Evolutionary conservation across 2,797 vertebrate genomes (phyloP), one percentile per base, ranked within the genome.

Genomic region (Tachyglossus aculeatus): DNA sequence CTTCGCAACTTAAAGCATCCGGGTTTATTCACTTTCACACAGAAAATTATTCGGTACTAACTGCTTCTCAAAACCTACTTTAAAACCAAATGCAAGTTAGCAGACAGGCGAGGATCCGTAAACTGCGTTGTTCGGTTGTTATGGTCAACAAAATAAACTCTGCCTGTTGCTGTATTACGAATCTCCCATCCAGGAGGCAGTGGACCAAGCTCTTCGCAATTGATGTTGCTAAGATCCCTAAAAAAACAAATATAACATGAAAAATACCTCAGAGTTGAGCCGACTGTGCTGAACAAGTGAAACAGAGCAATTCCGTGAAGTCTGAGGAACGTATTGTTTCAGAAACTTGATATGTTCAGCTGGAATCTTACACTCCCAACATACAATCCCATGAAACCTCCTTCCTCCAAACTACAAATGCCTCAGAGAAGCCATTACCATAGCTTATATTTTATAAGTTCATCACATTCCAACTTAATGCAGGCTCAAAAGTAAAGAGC

Each of bases 41-140:
- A 0, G 38, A 34, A 70, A n/a, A 50, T 77, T 64, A 51, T 33
- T 2, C 9, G 0, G 3, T 2, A 48, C 16, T 25, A 7, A 19
- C 14, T 53, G 16, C 44, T 67, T 72, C 2, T 27, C n/a, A 57
- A 83, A 71, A 91, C 96, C 96, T 90, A 98, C 97, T 98, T 98
- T 45, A 98, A 92, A 61, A 98, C 96, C 81, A 96, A 92, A 90
- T 98, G 97, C 75, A 98, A 92, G 90, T 98, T 98, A 34, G 97
- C 97, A 36, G 97, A 98, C 32, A 98, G 94, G 25, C 97, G 94
- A 5, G 97, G 97, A 86, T 98, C 97, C 27, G 97, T 98, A 91
- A 98, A 98, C 85, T 98, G 97, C 54, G 96, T 98, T 44, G 97
- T 98, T 71, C 97, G 94, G 92, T 98, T 98, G 95, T 98, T 98